These are phyloP conservation scores for Antrozous pallidus DNA, from an alignment of 2,797 vertebrate species.

Conservation along the genomic window DNA sequence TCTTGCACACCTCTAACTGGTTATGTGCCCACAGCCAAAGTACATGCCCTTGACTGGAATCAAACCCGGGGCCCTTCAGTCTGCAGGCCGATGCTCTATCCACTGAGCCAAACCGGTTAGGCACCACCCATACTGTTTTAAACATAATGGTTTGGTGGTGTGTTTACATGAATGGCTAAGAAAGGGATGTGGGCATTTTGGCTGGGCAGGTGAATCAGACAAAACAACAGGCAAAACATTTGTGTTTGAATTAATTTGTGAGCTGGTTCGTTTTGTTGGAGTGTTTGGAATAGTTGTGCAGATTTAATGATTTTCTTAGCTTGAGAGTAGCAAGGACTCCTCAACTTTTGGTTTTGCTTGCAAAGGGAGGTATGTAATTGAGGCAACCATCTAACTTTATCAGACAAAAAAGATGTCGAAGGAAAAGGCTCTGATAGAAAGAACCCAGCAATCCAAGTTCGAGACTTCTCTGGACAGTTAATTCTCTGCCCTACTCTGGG, in stretches of 20 bases:
- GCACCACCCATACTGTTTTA: not conserved
- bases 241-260: conserved; percentile 13
- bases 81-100: too few relatives aligned
- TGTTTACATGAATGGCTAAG: not conserved
- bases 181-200: not conserved
- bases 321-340: not conserved
- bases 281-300: not conserved
- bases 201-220: not conserved
- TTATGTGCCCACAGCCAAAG: too few relatives aligned
- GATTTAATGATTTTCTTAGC: not conserved
- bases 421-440: not conserved
- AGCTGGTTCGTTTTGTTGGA: not conserved
- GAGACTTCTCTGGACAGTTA: not conserved
- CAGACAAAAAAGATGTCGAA: not conserved
- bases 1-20: too few relatives aligned
- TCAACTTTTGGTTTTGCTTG: not conserved
- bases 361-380: not conserved
- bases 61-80: too few relatives aligned
- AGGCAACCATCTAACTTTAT: not conserved
- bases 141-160: not conserved
- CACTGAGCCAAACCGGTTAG: too few relatives aligned
- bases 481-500: not conserved
- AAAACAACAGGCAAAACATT: conserved; percentile 16
- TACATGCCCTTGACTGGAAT: too few relatives aligned
- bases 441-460: not conserved